phyloP scores from a whole-genome alignment of 2,113 vertebrate genomes.

The Oryzias woworae region DNA sequence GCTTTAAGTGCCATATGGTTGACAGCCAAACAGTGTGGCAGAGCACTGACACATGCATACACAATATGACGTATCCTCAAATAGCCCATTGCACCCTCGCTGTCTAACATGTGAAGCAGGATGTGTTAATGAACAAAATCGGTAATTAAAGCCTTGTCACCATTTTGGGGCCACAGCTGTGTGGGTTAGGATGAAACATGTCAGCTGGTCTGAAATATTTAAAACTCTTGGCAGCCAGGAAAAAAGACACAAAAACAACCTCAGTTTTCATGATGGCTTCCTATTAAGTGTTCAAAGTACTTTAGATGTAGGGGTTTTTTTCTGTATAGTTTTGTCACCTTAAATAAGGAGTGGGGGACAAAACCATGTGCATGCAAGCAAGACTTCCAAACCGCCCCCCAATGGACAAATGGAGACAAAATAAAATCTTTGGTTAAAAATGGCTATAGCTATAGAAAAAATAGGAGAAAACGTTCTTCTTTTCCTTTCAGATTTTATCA shows the following conservation, averaged over 20 bases:
- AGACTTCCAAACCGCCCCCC: no score
- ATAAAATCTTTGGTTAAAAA: no score
- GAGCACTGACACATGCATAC: conserved; percentile 9
- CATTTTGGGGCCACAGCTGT: conserved; percentile 40
- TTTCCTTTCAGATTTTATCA: no score
- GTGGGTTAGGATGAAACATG: conserved; percentile 23
- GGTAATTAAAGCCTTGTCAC: conserved; percentile 48
- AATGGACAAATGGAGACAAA: no score
- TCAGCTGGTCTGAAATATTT: conserved; percentile 20
- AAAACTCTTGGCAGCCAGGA: background rate
- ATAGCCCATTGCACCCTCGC: conserved; percentile 29
- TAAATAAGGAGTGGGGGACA: no score
- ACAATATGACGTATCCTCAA: conserved; percentile 31
- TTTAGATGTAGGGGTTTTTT: no score
- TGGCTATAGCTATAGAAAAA: no score
- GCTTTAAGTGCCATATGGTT: background rate
- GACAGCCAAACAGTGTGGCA: conserved; percentile 19
- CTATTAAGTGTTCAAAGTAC: no score
- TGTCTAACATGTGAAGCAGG: conserved; percentile 9
- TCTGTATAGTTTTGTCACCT: no score
- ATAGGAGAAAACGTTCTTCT: no score
- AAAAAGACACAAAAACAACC: background rate
- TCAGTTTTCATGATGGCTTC: background rate
- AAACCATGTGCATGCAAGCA: no score
- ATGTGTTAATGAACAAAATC: conserved; percentile 53